These are phyloP conservation scores for Battus philenor DNA, from an alignment of 1,140 invertebrate genomes.

Conservation along the genomic window DNA sequence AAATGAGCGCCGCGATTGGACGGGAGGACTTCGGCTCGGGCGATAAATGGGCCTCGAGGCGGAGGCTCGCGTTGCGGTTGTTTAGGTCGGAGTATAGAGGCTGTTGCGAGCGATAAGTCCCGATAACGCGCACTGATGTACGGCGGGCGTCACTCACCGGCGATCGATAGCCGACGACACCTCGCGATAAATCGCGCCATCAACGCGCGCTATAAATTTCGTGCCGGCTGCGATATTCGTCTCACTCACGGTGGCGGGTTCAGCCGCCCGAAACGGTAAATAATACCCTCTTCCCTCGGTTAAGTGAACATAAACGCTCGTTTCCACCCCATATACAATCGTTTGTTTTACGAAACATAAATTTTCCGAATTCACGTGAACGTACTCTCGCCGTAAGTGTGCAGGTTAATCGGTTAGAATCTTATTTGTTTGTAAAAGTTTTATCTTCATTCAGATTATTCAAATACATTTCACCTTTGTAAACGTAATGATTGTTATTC, in stretches of 20 bases:
- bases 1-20: slow-evolving; percentile 75
- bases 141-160: slow-evolving; percentile 58
- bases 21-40: slow-evolving; percentile 44
- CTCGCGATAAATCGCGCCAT: slow-evolving; percentile 73
- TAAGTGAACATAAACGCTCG: slow-evolving; percentile 75
- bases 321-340: slow-evolving; percentile 74
- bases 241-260: slow-evolving; percentile 69
- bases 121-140: slow-evolving; percentile 70
- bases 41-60: slow-evolving; percentile 45
- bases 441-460: too few relatives aligned
- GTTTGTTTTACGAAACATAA: slow-evolving; percentile 73
- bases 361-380: slow-evolving; percentile 61
- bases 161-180: slow-evolving; percentile 71
- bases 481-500: too few relatives aligned
- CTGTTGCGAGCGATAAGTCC: slow-evolving; percentile 49
- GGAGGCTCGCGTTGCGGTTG: slow-evolving; percentile 41
- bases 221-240: slow-evolving; percentile 67
- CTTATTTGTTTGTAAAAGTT: slow-evolving; percentile 17
- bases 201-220: slow-evolving; percentile 73
- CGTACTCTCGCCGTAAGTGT: slow-evolving; percentile 40
- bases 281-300: slow-evolving; percentile 75
- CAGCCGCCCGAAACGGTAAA: slow-evolving; percentile 72
- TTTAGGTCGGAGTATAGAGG: slow-evolving; percentile 31
- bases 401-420: slow-evolving; percentile 29
- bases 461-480: too few relatives aligned